phyloP scores from a whole-genome alignment of 2,113 vertebrate species.

The Cryptomyrus ogoouensis region DNA sequence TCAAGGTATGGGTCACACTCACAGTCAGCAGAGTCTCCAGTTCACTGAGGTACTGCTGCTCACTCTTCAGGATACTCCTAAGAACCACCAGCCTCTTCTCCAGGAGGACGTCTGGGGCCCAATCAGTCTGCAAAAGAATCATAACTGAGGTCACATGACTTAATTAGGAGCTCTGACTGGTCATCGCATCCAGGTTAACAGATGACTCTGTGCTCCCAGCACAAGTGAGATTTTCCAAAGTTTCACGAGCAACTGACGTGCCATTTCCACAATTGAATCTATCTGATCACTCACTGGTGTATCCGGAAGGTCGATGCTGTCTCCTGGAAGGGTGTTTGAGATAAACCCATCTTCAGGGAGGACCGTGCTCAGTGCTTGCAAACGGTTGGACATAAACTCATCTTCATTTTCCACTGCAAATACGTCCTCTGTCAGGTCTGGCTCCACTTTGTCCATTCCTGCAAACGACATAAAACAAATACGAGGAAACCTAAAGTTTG shows the following conservation, averaged over 20 bases:
- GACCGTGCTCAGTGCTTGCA: constrained; percentile 31
- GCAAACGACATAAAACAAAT: neutral
- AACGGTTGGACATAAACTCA: constrained; percentile 34
- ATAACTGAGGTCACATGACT: neutral
- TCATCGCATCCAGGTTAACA: neutral
- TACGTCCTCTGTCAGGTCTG: constrained; percentile 53
- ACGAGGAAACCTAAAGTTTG: neutral
- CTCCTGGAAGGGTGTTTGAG: constrained; percentile 33
- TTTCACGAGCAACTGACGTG: neutral
- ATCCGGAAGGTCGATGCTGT: constrained; percentile 41
- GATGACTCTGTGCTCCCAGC: neutral
- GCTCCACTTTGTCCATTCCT: constrained; percentile 24
- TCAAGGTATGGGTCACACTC: neutral
- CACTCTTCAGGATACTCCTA: constrained; percentile 53
- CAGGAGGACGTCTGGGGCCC: constrained; percentile 47
- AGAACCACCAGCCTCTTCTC: constrained; percentile 53
- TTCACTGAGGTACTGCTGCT: constrained; percentile 61
- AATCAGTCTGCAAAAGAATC: constrained; percentile 35
- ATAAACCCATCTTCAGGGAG: constrained; percentile 27
- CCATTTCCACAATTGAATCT: too few relatives aligned
- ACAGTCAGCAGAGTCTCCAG: constrained; percentile 63
- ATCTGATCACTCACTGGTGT: constrained; percentile 45
- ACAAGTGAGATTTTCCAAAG: neutral
- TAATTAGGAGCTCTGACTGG: neutral
- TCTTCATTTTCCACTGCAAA: constrained; percentile 48